These are phyloP conservation scores for Polylopha cassiicola DNA, from an alignment of 2,888 invertebrate genomes.

Conservation along the genomic window DNA sequence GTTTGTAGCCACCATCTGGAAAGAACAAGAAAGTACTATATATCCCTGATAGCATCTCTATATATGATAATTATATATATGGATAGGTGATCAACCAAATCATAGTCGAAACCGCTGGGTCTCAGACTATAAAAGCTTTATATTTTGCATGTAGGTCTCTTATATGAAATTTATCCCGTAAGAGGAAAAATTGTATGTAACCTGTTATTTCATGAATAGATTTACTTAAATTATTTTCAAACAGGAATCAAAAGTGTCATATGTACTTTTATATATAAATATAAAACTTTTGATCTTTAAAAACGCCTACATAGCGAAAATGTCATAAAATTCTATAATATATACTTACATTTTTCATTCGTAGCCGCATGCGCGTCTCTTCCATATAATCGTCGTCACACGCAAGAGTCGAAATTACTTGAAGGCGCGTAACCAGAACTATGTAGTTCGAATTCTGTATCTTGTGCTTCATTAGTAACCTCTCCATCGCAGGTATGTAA, in stretches of 20 bases:
- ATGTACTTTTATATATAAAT: too few species aligned
- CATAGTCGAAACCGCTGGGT: too few species aligned
- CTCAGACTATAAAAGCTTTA: too few species aligned
- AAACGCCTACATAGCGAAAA: background rate
- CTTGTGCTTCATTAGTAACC: constrained; percentile 87
- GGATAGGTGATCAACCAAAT: too few species aligned
- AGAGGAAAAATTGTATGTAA: too few species aligned
- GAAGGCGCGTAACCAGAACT: constrained; percentile 84
- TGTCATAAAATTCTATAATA: background rate
- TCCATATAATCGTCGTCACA: constrained; percentile 86
- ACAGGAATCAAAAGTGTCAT: too few species aligned
- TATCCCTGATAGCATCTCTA: too few species aligned
- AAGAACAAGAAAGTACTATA: constrained; percentile 21
- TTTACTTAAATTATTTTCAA: too few species aligned
- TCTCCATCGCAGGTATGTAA: constrained; percentile 94
- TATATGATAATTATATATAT: too few species aligned
- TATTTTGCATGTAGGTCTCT: too few species aligned
- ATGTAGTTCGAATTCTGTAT: constrained; percentile 88
- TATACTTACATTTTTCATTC: constrained; percentile 80
- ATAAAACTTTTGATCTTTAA: constrained; percentile 1
- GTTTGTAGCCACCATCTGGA: constrained; percentile 48
- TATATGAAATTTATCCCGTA: too few species aligned
- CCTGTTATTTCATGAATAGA: too few species aligned
- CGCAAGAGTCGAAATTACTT: constrained; percentile 85
- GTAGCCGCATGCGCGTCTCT: constrained; percentile 79